Conservation (phyloP, 2,113 vertebrate species). For the Albula goreensis region DNA sequence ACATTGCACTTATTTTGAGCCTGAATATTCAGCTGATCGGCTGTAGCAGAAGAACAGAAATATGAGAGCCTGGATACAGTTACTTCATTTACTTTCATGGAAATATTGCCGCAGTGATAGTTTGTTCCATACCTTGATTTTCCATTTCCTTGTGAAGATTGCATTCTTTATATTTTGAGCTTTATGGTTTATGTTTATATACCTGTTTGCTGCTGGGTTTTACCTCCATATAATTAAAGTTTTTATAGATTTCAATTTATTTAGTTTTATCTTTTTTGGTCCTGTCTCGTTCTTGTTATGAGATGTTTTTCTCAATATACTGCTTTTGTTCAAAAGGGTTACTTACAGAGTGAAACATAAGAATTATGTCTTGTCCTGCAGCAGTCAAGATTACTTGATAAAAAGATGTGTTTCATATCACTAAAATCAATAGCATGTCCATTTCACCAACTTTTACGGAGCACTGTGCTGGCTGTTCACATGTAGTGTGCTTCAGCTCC, state of each 20-base stretch:
- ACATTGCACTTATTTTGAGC: too few species aligned
- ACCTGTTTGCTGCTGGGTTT: neutral
- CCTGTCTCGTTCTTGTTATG: neutral
- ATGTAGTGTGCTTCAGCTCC: neutral
- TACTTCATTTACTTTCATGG: neutral
- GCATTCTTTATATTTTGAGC: neutral
- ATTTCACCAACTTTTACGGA: neutral
- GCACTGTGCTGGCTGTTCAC: neutral
- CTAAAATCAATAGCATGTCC: neutral
- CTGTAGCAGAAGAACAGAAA: too few species aligned
- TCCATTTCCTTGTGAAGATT: neutral
- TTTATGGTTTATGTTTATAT: slow-evolving; percentile 10
- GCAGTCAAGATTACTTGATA: neutral
- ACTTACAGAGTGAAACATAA: neutral
- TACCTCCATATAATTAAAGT: slow-evolving; percentile 3
- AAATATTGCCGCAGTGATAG: neutral
- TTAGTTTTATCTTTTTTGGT: neutral
- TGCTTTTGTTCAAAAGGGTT: neutral
- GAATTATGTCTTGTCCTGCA: neutral
- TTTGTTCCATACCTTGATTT: slow-evolving; percentile 6
- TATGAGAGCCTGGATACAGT: neutral
- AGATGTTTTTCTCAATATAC: neutral
- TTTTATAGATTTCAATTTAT: slow-evolving; percentile 1
- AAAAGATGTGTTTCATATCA: slow-evolving; percentile 3
- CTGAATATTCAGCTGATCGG: too few species aligned